Conservation (phyloP, 1,140 invertebrate genomes). For the Meloidogyne chitwoodi region DNA sequence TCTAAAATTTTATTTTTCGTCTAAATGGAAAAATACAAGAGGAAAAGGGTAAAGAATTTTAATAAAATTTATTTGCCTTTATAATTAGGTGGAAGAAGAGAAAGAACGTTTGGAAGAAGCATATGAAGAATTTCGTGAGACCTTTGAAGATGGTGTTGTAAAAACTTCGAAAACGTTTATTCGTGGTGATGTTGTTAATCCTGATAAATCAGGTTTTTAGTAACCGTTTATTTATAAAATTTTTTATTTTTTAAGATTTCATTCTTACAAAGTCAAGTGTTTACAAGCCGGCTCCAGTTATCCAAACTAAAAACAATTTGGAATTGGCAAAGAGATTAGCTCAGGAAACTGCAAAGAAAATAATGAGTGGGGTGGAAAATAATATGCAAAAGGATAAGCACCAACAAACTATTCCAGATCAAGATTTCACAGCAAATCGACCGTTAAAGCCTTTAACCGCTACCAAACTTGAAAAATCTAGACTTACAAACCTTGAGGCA, state of each 20-base stretch:
- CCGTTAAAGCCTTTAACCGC: constrained; percentile 54
- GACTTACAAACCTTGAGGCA: constrained; percentile 91
- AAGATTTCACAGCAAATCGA: constrained; percentile 25
- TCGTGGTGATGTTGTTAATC: constrained; percentile 57
- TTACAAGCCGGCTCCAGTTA: constrained; percentile 44
- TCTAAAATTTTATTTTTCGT: not conserved
- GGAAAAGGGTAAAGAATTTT: not conserved
- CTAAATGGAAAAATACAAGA: not conserved
- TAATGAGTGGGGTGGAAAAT: constrained; percentile 35
- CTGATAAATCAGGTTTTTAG: constrained; percentile 41
- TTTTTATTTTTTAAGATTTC: constrained; percentile 13
- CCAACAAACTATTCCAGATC: constrained; percentile 15
- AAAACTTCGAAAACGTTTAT: constrained; percentile 47
- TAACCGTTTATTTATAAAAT: too few species aligned
- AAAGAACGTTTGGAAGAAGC: constrained; percentile 47
- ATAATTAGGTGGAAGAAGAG: constrained; percentile 51
- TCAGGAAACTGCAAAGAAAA: constrained; percentile 50
- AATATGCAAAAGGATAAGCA: constrained; percentile 2
- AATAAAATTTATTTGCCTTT: not conserved
- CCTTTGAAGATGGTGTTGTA: constrained; percentile 37
- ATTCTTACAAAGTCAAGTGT: constrained; percentile 12
- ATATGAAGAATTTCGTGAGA: constrained; percentile 43
- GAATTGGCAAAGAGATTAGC: constrained; percentile 44
- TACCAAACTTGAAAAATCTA: constrained; percentile 79
- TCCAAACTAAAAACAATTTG: not conserved